These are phyloP conservation scores for Eospalax fontanierii DNA, from an alignment of 2,797 vertebrate species.

Conservation along the genomic window DNA sequence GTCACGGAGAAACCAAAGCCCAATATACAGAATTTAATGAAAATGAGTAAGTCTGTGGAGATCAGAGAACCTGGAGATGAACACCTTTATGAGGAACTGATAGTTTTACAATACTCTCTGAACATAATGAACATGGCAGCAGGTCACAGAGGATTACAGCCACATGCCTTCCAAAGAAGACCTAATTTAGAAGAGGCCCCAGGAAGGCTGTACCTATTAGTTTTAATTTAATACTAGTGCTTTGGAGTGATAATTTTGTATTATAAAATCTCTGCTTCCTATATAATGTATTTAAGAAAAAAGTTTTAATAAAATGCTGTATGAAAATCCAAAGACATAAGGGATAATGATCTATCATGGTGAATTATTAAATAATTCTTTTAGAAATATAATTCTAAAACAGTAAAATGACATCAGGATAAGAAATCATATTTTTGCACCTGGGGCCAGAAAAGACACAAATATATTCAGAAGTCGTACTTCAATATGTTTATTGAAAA, in stretches of 20 bases:
- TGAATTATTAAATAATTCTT: conserved; percentile 27
- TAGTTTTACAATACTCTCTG: not conserved
- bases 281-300: not conserved
- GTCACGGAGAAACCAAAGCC: not conserved
- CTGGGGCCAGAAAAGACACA: not conserved
- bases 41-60: not conserved
- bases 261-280: not conserved
- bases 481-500: conserved; percentile 13
- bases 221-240: not conserved
- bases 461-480: not conserved
- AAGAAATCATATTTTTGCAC: not conserved
- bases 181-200: not conserved
- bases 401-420: not conserved
- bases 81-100: not conserved
- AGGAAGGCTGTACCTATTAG: not conserved
- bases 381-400: conserved; percentile 30
- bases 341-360: not conserved
- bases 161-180: not conserved
- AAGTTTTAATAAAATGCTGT: conserved; percentile 2
- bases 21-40: not conserved
- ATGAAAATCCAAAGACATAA: not conserved
- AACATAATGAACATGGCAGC: not conserved
- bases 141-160: not conserved
- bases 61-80: not conserved
- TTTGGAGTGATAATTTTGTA: not conserved